A percentile compares a stretch with the other conserved stretches of the same genome.
Conservation (phyloP, 2,113 vertebrate species). For the sheep (Ovis aries) region ARS-UI_Ramb_v3.0 NC_056066.1:75086501-75087000, state of each 20-base stretch:
- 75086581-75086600: accelerated
- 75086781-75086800: not conserved
- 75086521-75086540: not conserved
- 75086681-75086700: not conserved
- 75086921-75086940: not conserved
- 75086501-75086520: not conserved
- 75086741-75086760: not conserved
- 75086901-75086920: not conserved
- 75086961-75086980: not conserved
- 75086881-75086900: not conserved
- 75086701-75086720: not conserved
- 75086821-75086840: not conserved
- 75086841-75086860: not conserved
- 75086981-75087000: accelerated
- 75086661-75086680: too few relatives aligned
- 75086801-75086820: not conserved
- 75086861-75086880: not conserved
- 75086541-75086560: accelerated
- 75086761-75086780: not conserved
- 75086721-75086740: not conserved
- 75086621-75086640: accelerated
- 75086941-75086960: not conserved
- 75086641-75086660: not conserved
- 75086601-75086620: not conserved
- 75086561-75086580: not conserved